Evolutionary conservation across 2,888 invertebrate species (phyloP).

Genomic region (Drymonia ruficornis): DNA sequence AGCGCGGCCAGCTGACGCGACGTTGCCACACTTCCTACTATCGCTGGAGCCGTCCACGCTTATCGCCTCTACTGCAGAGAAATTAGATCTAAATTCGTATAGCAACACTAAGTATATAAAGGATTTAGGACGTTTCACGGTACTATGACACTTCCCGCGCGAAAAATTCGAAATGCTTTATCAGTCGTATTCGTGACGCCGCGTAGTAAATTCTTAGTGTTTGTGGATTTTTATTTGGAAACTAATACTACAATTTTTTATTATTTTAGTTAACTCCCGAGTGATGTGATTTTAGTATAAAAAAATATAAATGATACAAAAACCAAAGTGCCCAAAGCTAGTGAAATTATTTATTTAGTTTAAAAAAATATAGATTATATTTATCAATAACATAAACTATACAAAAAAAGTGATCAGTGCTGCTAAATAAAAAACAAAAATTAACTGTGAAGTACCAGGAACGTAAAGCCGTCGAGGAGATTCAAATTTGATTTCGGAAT

Average conservation of each 20-base stretch:
- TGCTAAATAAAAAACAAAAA: not conserved
- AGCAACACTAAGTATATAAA: conserved; percentile 69
- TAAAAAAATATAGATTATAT: too few relatives aligned
- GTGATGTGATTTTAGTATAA: not conserved
- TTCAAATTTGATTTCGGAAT: conserved; percentile 6
- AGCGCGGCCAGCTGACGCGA: conserved; percentile 82
- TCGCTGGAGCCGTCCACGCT: conserved; percentile 63
- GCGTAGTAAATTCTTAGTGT: conserved; percentile 49
- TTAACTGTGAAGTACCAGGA: conserved; percentile 43
- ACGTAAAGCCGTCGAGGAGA: conserved; percentile 29
- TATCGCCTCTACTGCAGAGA: conserved; percentile 70
- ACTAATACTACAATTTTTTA: conserved; percentile 19
- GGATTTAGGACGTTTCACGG: conserved; percentile 74
- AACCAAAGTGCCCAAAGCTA: conserved; percentile 67
- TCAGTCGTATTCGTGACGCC: conserved; percentile 67
- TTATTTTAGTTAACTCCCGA: conserved; percentile 18
- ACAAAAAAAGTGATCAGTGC: not conserved
- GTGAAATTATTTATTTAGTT: conserved; percentile 13
- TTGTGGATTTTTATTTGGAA: conserved; percentile 30
- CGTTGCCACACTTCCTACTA: conserved; percentile 72
- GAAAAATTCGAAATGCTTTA: conserved; percentile 84
- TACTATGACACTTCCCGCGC: conserved; percentile 77
- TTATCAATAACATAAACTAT: too few relatives aligned
- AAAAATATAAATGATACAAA: conserved; percentile 25
- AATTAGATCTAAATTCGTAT: conserved; percentile 55